Evolutionary conservation across 2,888 invertebrate species (phyloP), one percentile per base, ranked within the genome.

Genomic region (Pelosia muscerda): DNA sequence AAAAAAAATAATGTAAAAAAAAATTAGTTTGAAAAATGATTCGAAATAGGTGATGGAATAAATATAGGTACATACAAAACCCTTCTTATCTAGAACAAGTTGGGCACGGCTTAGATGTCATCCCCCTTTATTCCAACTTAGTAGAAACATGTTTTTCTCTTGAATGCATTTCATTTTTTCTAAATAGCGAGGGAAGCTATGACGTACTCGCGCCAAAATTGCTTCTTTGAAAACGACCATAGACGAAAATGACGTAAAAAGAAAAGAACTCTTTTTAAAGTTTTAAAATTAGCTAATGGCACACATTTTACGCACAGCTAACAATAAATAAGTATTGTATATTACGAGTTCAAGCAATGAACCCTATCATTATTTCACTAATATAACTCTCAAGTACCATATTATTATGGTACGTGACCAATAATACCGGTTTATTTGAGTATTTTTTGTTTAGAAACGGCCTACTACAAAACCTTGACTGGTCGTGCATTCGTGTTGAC

Each of bases 321-420:
- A n/a, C 8, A 19, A 42, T 42, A 19, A 19, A 34, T 19, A 42
- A 8, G n/a, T 6, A 59, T 38, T 19, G 38, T 23, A 59, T 59
- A 38, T 38, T 13, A 49, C 38, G 19, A 19, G 55, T 38, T 25
- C 19, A 59, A 38, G 23, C 38, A 38, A 38, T 38, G 38, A 59
- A 34, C 23, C 38, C 38, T 25, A 11, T 59, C 19, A 59, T 59
- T 23, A 23, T 34, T 15, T 11, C 11, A 5, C 15, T 19, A 38
- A 19, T 59, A 38, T 19, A 59, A 59, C 38, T 38, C 38, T 59
- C 59, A 9, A 9, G 19, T 59, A 59, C 9, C 15, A 25, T 15
- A 59, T 59, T 34, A 25, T 25, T 19, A 19, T 38, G 9, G 23
- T 38, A 59, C 59, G 59, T 59, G 59, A 38, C 19, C 59, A 59